phyloP scores from a whole-genome alignment of 2,797 vertebrate species.

The Poecilia picta region DNA sequence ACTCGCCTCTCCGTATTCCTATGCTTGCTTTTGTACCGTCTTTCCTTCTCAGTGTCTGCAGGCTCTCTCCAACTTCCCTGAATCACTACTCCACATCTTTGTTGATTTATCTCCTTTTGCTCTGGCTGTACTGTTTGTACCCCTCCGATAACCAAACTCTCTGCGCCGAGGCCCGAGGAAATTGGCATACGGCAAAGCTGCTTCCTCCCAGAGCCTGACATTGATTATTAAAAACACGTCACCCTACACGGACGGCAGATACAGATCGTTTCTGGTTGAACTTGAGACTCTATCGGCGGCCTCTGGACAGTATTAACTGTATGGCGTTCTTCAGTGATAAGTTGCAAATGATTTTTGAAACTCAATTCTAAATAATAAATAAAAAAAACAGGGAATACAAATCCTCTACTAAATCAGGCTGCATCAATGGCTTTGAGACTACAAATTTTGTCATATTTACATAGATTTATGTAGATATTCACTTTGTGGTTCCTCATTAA shows the following conservation, averaged over 20 bases:
- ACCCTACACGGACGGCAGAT: constrained; percentile 17
- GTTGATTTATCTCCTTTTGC: constrained; percentile 32
- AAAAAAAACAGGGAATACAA: not conserved
- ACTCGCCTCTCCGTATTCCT: constrained; percentile 10
- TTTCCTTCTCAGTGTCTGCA: constrained; percentile 28
- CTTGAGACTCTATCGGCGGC: not conserved
- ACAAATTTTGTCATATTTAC: not conserved
- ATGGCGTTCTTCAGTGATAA: constrained; percentile 2
- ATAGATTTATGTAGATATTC: not conserved
- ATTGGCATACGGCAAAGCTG: constrained; percentile 24
- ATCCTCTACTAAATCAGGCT: not conserved
- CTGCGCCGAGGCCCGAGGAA: constrained; percentile 22
- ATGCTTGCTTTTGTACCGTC: constrained; percentile 27
- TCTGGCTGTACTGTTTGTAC: constrained; percentile 42
- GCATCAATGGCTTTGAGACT: not conserved
- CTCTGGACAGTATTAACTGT: not conserved
- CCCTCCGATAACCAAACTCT: constrained; percentile 37
- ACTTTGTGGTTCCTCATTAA: not conserved
- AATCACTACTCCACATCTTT: constrained; percentile 46
- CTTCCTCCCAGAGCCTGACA: constrained; percentile 43
- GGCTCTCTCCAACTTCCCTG: constrained; percentile 40
- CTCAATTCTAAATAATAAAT: not conserved
- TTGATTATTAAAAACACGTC: constrained; percentile 30
- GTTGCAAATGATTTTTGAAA: constrained; percentile 11
- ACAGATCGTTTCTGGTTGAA: constrained; percentile 21